phyloP scores from a whole-genome alignment of 1,140 invertebrate species.

The Megathymus violae region DNA sequence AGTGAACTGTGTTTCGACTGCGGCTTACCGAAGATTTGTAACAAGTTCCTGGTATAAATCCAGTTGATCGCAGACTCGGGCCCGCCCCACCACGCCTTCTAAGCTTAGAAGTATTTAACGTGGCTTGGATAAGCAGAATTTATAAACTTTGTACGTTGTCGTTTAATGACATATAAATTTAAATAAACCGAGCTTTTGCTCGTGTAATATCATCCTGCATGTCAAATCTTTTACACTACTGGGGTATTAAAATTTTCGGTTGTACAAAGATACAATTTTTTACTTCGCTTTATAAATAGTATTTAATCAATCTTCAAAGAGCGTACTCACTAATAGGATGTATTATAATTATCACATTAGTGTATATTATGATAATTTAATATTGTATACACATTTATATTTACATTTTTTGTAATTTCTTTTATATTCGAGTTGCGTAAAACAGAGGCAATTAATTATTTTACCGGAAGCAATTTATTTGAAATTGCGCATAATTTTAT shows the following conservation, averaged over 20 bases:
- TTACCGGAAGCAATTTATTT: too few relatives aligned
- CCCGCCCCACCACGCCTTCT: slow-evolving; percentile 53
- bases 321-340: slow-evolving; percentile 10
- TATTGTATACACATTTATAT: too few relatives aligned
- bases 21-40: slow-evolving; percentile 77
- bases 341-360: slow-evolving; percentile 8
- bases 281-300: slow-evolving; percentile 18
- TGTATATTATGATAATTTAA: slow-evolving; percentile 1
- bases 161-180: slow-evolving; percentile 51
- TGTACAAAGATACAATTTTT: slow-evolving; percentile 17
- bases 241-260: slow-evolving; percentile 22
- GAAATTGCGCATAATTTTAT: too few relatives aligned
- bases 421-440: too few relatives aligned
- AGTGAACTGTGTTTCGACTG: slow-evolving; percentile 67
- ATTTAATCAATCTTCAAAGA: slow-evolving; percentile 9
- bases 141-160: slow-evolving; percentile 55
- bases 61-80: slow-evolving; percentile 45
- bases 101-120: slow-evolving; percentile 47
- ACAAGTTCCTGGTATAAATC: slow-evolving; percentile 63
- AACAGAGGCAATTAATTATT: too few relatives aligned
- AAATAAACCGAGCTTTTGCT: slow-evolving; percentile 34
- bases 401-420: too few relatives aligned
- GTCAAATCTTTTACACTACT: neutral
- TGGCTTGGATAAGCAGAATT: slow-evolving; percentile 45
- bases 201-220: slow-evolving; percentile 20